Percentiles rank a stretch among this genome's conserved stretches.
Conservation (phyloP, 2,113 vertebrate species). For the Corythoichthys haematopterus region DNA sequence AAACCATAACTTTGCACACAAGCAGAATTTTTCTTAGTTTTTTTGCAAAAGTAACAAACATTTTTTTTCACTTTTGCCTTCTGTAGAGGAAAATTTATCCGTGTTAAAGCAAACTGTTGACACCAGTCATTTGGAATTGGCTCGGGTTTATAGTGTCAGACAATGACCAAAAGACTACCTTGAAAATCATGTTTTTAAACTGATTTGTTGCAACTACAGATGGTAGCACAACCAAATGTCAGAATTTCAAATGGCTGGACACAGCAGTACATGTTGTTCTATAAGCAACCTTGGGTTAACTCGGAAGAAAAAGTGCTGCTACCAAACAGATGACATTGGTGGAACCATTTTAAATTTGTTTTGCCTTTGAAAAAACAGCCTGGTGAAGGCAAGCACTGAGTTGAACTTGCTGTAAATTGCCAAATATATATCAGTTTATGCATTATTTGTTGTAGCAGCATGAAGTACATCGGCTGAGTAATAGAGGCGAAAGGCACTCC, state of each 20-base stretch:
- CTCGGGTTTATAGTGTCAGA: not conserved
- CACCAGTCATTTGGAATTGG: not conserved
- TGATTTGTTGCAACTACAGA: not conserved
- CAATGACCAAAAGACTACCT: not conserved
- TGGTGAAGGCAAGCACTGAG: not conserved
- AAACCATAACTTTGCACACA: too few relatives aligned
- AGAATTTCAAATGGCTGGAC: not conserved
- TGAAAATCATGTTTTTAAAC: not conserved
- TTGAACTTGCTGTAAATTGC: not conserved
- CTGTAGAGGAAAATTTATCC: too few relatives aligned
- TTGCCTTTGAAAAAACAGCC: not conserved
- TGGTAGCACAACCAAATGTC: not conserved
- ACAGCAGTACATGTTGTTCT: not conserved
- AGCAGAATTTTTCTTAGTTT: too few relatives aligned
- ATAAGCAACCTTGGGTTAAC: not conserved
- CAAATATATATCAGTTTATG: not conserved
- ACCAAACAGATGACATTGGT: not conserved
- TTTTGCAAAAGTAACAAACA: too few relatives aligned
- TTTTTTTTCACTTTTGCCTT: too few relatives aligned
- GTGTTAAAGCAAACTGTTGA: not conserved
- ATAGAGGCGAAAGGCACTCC: too few relatives aligned
- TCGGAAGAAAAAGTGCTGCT: not conserved
- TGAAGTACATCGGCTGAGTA: too few relatives aligned
- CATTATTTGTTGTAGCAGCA: too few relatives aligned
- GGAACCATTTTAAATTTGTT: not conserved